A percentile compares a stretch with the other conserved stretches of the same genome.
phyloP scores from a whole-genome alignment of 2,113 vertebrate species.

The Perca schrenkii region DNA sequence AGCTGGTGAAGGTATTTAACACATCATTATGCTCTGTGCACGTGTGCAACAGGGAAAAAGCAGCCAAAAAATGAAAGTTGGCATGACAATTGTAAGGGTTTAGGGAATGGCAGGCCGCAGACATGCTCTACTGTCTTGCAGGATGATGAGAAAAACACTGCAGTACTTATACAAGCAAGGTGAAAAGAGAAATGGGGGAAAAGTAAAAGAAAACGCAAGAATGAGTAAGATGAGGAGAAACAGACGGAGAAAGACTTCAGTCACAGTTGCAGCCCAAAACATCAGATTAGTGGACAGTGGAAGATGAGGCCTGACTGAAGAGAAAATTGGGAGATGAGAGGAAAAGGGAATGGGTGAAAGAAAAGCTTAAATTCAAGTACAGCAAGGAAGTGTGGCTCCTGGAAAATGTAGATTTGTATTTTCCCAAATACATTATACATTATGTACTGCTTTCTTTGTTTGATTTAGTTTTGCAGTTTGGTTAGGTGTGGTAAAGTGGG shows the following conservation, averaged over 20 bases:
- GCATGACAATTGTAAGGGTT: constrained; percentile 23
- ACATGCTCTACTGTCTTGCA: constrained; percentile 27
- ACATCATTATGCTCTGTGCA: constrained; percentile 59
- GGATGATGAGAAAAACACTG: constrained; percentile 57
- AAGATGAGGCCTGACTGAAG: neutral
- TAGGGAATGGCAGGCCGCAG: constrained; percentile 42
- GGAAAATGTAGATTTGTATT: neutral
- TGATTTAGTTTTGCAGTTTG: neutral
- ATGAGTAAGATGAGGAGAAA: neutral
- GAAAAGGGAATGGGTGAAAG: neutral
- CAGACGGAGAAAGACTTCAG: neutral
- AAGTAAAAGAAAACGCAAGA: constrained; percentile 3
- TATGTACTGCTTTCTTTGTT: neutral
- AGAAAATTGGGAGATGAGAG: neutral
- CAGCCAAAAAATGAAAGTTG: constrained; percentile 23
- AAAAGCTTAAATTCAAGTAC: no score
- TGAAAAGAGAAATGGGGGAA: neutral
- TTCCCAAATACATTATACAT: neutral
- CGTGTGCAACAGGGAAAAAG: constrained; percentile 6
- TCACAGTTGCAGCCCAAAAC: neutral
- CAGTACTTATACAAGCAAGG: neutral
- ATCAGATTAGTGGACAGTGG: neutral
- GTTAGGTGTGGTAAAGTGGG: neutral
- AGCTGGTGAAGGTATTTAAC: constrained; percentile 74
- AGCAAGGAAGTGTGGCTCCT: neutral